Conservation (phyloP, 2,113 vertebrate species). For the Sciurus niger region DNA sequence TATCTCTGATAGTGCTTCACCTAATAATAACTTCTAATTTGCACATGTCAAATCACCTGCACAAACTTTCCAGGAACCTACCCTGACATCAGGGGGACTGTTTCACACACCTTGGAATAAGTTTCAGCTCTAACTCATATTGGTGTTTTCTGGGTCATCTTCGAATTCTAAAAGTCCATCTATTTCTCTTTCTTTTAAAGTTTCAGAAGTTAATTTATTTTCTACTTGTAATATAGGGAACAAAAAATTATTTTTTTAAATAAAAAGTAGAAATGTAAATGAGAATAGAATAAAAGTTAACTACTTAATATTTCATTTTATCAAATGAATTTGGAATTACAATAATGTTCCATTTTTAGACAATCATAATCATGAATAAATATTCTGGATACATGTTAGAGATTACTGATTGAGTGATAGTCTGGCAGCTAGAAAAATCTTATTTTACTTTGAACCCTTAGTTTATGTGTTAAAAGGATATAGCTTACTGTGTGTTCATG, state of each 20-base stretch:
- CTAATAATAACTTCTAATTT: conserved; percentile 19
- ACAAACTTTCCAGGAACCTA: not conserved
- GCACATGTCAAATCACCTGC: not conserved
- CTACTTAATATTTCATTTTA: conserved; percentile 46
- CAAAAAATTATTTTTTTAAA: conserved; percentile 45
- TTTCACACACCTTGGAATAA: not conserved
- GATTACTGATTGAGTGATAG: conserved; percentile 6
- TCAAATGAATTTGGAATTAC: conserved; percentile 5
- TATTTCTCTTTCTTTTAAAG: not conserved
- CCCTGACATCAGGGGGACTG: not conserved
- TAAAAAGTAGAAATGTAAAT: conserved; percentile 12
- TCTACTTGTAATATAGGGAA: not conserved
- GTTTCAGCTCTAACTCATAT: not conserved
- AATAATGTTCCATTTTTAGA: conserved; percentile 51
- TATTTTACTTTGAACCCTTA: conserved; percentile 18
- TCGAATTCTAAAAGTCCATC: conserved; percentile 27
- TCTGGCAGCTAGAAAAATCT: not conserved
- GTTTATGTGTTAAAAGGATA: not conserved
- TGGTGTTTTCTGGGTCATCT: not conserved
- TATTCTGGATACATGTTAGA: conserved; percentile 45
- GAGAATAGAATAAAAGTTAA: conserved; percentile 44
- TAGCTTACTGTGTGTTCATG: not conserved
- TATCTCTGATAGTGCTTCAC: not conserved
- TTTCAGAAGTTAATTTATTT: conserved; percentile 59
- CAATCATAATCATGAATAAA: conserved; percentile 24